phyloP scores from a whole-genome alignment of 2,888 invertebrate species.

The Caenorhabditis auriculariae region DNA sequence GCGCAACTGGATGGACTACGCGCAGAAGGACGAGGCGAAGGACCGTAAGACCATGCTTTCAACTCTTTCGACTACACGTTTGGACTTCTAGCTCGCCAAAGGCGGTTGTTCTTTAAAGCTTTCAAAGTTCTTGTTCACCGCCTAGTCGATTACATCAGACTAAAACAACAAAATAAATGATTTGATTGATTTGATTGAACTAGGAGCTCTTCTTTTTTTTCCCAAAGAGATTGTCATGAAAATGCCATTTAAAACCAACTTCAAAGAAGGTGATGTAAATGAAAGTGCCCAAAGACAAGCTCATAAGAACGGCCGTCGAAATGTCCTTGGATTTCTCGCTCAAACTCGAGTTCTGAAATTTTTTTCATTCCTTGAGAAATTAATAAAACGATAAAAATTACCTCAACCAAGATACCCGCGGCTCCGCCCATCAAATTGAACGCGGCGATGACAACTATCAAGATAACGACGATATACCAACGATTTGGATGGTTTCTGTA shows the following conservation, averaged over 20 bases:
- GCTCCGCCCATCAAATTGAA: conserved; percentile 45
- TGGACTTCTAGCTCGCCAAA: too few species aligned
- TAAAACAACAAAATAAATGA: too few species aligned
- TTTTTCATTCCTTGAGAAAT: not conserved
- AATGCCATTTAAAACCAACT: conserved; percentile 24
- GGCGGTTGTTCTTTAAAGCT: too few species aligned
- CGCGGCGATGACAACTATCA: conserved; percentile 35
- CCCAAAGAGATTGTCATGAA: too few species aligned
- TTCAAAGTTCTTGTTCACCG: too few species aligned
- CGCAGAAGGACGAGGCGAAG: too few species aligned
- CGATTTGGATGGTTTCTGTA: conserved; percentile 36
- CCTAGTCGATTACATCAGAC: too few species aligned
- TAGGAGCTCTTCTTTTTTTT: too few species aligned
- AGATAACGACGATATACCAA: conserved; percentile 29
- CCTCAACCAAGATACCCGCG: conserved; percentile 51
- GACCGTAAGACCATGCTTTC: too few species aligned
- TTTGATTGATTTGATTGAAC: too few species aligned
- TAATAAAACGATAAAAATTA: conserved; percentile 3
- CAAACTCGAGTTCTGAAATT: conserved; percentile 32
- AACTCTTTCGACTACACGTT: too few species aligned
- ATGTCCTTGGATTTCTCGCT: conserved; percentile 42
- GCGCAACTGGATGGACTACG: too few species aligned
- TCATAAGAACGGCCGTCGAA: conserved; percentile 38
- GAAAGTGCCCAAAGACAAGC: conserved; percentile 52
- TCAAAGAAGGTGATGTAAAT: conserved; percentile 57